Evolutionary conservation across 2,797 vertebrate genomes (phyloP), one percentile per base, ranked within the genome.

Genomic region (Pampus argenteus): DNA sequence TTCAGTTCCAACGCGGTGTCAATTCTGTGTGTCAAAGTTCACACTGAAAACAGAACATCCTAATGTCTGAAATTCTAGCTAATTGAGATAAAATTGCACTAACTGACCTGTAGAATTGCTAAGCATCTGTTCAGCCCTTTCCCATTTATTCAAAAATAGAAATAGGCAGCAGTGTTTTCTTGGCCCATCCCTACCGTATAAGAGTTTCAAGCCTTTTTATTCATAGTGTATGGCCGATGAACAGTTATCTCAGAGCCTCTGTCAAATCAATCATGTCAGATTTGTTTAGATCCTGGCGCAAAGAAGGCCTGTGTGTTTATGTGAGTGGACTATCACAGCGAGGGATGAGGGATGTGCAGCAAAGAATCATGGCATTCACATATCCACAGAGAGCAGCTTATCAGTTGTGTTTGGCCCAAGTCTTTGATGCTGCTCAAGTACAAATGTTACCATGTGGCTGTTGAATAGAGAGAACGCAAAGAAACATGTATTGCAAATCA

Each of bases 181-280:
- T 78, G 78, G 79, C 79, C 82, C 66, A 49, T 78, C 76, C 76
- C 71, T 66, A 67, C 76, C 48, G 61, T 79, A 71, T 65, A 63
- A 83, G 76, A 77, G 80, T 84, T 89, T 84, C 70, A 86, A 79
- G 81, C 51, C 79, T 79, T 86, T 90, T 89, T 92, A 90, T 86
- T 90, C 88, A 82, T 86, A 86, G 87, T 62, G 64, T 76, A 84
- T 78, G 82, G 88, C 90, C 59, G 70, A 90, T 90, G 93, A 93
- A 89, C 89, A 88, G 91, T 92, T 94, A 92, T 94, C 90, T 92
- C 86, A 82, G 64, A 88, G 84, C 81, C 90, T 87, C 81, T 82
- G 91, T 86, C 86, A 91, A 92, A 94, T 94, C 90, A 91, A 88
- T 94, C 92, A 93, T 88, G 91, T 88, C 90, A 84, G 85, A 81